Conservation (phyloP, 1,140 invertebrate genomes). For the Stratiolaelaps scimitus region DNA sequence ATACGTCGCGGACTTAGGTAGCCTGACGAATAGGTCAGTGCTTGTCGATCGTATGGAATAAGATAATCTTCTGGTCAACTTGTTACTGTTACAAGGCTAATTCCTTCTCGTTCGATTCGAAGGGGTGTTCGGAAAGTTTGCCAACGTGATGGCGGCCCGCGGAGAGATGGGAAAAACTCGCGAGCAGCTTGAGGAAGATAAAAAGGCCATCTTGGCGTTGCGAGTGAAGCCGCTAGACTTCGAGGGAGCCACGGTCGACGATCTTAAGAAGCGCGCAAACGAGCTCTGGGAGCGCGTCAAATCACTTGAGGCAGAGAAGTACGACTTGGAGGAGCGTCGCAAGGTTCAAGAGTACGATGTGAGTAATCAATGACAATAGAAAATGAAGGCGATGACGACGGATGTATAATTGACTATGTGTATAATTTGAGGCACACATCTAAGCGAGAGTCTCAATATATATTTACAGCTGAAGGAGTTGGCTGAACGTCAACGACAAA, state of each 20-base stretch:
- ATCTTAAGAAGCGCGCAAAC: conserved; percentile 72
- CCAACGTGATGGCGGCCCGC: conserved; percentile 72
- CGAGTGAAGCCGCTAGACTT: conserved; percentile 83
- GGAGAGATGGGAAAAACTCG: conserved; percentile 94
- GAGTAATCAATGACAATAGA: conserved; percentile 48
- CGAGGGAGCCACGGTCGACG: conserved; percentile 55
- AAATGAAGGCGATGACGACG: conserved; percentile 24
- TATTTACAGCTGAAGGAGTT: conserved; percentile 42
- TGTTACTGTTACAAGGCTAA: neutral
- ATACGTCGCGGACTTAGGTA: no score
- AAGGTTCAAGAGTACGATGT: conserved; percentile 99
- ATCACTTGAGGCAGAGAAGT: conserved; percentile 95
- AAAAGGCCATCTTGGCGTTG: conserved; percentile 89
- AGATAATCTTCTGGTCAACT: no score
- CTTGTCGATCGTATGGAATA: neutral
- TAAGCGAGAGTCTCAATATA: neutral
- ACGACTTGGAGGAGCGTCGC: conserved; percentile 96
- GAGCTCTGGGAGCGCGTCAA: conserved; percentile 90
- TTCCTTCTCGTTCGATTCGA: neutral
- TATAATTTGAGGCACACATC: no score
- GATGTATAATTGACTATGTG: no score
- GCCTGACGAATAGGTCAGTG: no score
- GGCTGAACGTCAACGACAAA: conserved; percentile 43
- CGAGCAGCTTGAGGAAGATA: conserved; percentile 96
- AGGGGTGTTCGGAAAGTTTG: conserved; percentile 43